phyloP scores from a whole-genome alignment of 92 coral and sea anemone species.

The Palythoa grandiflora region DNA sequence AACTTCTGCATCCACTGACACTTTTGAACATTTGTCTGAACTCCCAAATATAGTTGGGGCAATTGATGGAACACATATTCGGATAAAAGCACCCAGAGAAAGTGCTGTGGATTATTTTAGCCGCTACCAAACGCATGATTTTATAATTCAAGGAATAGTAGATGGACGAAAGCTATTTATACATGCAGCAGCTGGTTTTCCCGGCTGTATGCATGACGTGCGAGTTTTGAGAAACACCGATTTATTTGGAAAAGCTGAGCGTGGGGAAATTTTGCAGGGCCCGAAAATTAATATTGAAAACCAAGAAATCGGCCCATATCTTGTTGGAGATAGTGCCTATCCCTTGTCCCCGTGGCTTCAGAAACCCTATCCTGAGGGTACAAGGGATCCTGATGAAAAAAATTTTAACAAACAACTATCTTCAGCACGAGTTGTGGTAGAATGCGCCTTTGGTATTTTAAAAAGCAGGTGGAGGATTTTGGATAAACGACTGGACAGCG shows the following conservation, averaged over 20 bases:
- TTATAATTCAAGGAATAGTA: conserved; percentile 56
- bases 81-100: conserved; percentile 59
- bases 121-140: conserved; percentile 57
- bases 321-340: conserved; percentile 62
- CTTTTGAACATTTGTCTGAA: too few relatives aligned
- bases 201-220: conserved; percentile 57
- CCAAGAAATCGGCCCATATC: conserved; percentile 51
- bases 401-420: conserved; percentile 46
- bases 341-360: conserved; percentile 65
- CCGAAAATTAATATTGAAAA: conserved; percentile 47
- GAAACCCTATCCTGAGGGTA: conserved; percentile 29
- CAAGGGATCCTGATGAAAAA: conserved; percentile 60
- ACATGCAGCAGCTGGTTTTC: conserved; percentile 59
- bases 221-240: conserved; percentile 55
- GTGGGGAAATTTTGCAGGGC: conserved; percentile 59
- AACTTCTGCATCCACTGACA: too few relatives aligned
- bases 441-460: conserved; percentile 50
- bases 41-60: too few relatives aligned
- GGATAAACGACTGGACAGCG: conserved; percentile 43
- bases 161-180: conserved; percentile 60
- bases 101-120: conserved; percentile 67
- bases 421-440: conserved; percentile 49
- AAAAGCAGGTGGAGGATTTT: conserved; percentile 52
- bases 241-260: conserved; percentile 54
- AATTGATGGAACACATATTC: conserved; percentile 53